Evolutionary conservation across 2,888 invertebrate genomes (phyloP).

Genomic region (Agriopis marginaria): DNA sequence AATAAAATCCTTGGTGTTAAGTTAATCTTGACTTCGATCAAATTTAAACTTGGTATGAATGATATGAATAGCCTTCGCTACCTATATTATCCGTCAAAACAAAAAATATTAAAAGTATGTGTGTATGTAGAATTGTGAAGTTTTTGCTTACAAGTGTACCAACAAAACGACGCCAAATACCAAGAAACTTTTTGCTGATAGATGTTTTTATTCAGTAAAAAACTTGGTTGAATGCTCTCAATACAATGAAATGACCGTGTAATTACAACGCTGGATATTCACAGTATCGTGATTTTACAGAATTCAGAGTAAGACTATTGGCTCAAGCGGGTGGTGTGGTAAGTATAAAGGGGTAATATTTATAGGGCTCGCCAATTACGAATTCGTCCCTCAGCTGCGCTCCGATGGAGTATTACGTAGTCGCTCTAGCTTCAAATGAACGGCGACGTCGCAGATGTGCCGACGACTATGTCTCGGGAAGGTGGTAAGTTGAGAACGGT

Average conservation of each 20-base stretch:
- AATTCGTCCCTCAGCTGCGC: slow-evolving; percentile 75
- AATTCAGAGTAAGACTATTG: background rate
- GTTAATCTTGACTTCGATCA: too few relatives aligned
- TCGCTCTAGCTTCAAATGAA: slow-evolving; percentile 81
- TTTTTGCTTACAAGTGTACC: background rate
- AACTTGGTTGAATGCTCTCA: background rate
- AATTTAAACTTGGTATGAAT: too few relatives aligned
- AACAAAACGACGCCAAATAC: background rate
- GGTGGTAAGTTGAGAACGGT: slow-evolving; percentile 25
- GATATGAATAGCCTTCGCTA: too few relatives aligned
- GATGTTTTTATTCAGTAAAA: background rate
- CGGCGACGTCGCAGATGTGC: slow-evolving; percentile 74
- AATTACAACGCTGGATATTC: background rate
- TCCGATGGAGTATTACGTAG: slow-evolving; percentile 78
- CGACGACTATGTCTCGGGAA: slow-evolving; percentile 43
- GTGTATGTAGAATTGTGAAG: background rate
- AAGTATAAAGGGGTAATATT: slow-evolving; percentile 44
- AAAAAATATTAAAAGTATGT: background rate
- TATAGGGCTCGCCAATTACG: slow-evolving; percentile 67
- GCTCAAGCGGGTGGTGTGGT: slow-evolving; percentile 46
- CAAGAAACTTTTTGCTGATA: background rate
- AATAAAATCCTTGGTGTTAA: too few relatives aligned
- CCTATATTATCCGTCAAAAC: too few relatives aligned
- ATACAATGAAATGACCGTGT: too few relatives aligned
- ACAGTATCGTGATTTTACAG: background rate